These are phyloP conservation scores for Brachionus koreanus DNA, from an alignment of 1,140 invertebrate genomes.

Conservation along the genomic window DNA sequence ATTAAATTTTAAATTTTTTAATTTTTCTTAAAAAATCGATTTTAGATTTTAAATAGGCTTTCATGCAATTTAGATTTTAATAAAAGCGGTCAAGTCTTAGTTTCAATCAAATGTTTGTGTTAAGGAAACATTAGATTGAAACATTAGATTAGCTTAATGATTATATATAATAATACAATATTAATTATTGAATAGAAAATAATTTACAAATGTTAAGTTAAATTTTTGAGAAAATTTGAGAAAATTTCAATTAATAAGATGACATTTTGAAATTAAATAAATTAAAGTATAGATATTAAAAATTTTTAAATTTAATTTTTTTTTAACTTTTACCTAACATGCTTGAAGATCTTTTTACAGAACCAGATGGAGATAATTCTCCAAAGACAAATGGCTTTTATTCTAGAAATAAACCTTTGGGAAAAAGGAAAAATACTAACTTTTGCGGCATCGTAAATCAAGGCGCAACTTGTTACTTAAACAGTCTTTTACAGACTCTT, in stretches of 20 bases:
- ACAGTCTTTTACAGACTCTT: slow-evolving; percentile 55
- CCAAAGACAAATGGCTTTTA: neutral
- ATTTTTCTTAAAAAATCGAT: no score
- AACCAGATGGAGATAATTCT: neutral
- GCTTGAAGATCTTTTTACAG: neutral
- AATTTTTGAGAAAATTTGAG: neutral
- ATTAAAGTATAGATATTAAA: neutral
- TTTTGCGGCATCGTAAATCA: slow-evolving; percentile 56
- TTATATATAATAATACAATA: neutral
- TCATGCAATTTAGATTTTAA: no score
- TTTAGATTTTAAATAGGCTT: no score
- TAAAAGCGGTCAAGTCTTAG: no score
- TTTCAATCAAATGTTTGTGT: no score
- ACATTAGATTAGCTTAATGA: neutral
- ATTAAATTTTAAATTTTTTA: no score
- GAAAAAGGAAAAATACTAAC: slow-evolving; percentile 48
- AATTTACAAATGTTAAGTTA: neutral
- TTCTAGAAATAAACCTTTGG: slow-evolving; percentile 46
- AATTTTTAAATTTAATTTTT: neutral
- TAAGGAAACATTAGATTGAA: no score
- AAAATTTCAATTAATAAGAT: neutral
- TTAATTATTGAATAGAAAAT: neutral
- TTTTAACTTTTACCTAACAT: neutral
- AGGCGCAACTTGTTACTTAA: slow-evolving; percentile 58
- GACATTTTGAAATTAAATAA: slow-evolving; percentile 19